Evolutionary conservation across 2,797 vertebrate genomes (phyloP).

Genomic region (Clarias platycephalus): DNA sequence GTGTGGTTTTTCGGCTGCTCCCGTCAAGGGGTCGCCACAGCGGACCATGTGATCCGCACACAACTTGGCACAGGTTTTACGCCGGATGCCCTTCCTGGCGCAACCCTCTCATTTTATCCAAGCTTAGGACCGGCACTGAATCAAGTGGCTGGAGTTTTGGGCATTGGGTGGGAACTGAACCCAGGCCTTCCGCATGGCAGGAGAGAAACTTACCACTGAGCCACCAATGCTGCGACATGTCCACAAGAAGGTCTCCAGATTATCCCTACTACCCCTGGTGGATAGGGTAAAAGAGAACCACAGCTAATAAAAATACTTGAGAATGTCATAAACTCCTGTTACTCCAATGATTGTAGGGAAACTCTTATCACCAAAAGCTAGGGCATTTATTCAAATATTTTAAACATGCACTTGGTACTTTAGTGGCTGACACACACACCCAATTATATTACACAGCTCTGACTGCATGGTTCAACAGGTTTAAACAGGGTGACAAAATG

Average conservation of each 20-base stretch:
- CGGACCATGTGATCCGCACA: too few species aligned
- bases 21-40: too few species aligned
- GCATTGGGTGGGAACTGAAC: too few species aligned
- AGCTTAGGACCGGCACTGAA: too few species aligned
- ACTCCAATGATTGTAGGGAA: background rate
- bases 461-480: background rate
- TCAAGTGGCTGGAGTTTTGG: too few species aligned
- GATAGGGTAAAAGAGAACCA: background rate
- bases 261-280: background rate
- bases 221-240: too few species aligned
- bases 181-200: too few species aligned
- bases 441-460: slow-evolving; percentile 18
- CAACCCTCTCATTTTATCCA: too few species aligned
- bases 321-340: background rate
- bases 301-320: background rate
- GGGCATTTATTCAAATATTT: background rate
- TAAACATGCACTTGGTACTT: background rate
- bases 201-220: too few species aligned
- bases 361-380: background rate
- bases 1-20: too few species aligned
- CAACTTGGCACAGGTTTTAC: too few species aligned
- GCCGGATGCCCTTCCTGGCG: too few species aligned
- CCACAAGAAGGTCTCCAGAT: background rate
- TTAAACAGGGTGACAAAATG: background rate
- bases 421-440: background rate